phyloP scores from a whole-genome alignment of 92 coral and sea anemone species.

The Paragorgia papillata region DNA sequence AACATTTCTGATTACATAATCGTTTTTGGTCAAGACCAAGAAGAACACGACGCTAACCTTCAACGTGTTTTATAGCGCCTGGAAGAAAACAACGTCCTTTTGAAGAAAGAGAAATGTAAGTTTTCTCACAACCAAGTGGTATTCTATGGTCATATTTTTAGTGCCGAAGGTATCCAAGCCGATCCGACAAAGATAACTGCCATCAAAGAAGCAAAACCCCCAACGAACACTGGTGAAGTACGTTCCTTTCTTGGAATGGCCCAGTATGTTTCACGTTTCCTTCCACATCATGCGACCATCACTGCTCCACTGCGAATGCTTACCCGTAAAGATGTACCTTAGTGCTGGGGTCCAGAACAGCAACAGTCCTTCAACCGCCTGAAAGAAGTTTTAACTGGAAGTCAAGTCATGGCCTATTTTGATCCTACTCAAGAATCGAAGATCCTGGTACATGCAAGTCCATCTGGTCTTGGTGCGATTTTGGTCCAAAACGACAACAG shows the following conservation, averaged over 20 bases:
- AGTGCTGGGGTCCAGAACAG: slow-evolving; percentile 42
- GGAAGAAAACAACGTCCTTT: slow-evolving; percentile 1
- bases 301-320: slow-evolving; percentile 53
- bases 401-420: slow-evolving; percentile 46
- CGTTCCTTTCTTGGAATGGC: slow-evolving; percentile 58
- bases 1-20: too few relatives aligned
- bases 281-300: slow-evolving; percentile 42
- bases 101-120: background rate
- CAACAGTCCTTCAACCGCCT: slow-evolving; percentile 12
- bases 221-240: slow-evolving; percentile 40
- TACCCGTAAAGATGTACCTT: slow-evolving; percentile 37
- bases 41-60: slow-evolving; percentile 18
- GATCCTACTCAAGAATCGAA: slow-evolving; percentile 21
- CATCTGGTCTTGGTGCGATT: slow-evolving; percentile 47
- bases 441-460: slow-evolving; percentile 53
- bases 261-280: slow-evolving; percentile 42
- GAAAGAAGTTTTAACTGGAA: slow-evolving; percentile 18
- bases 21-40: too few relatives aligned
- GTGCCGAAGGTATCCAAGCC: slow-evolving; percentile 48
- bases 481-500: slow-evolving; percentile 51
- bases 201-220: slow-evolving; percentile 26
- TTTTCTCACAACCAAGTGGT: background rate
- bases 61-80: background rate
- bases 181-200: slow-evolving; percentile 43
- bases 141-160: slow-evolving; percentile 24